phyloP scores from a whole-genome alignment of 2,113 vertebrate species.

The Menidia beryllina region DNA sequence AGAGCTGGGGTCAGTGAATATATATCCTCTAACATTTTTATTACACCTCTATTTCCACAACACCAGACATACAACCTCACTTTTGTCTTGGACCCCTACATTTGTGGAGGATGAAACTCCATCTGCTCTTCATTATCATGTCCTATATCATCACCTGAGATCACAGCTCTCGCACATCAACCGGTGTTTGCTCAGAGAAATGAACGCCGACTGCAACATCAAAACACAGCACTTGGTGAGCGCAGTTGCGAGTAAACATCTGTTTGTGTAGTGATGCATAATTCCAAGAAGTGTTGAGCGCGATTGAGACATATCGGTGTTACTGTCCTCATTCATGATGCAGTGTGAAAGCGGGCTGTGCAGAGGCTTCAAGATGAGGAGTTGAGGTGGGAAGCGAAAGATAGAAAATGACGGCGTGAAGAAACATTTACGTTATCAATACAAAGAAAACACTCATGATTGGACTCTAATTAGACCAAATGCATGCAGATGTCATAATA shows the following conservation, averaged over 20 bases:
- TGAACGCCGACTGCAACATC: neutral
- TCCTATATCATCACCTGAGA: slow-evolving; percentile 32
- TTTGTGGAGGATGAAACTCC: slow-evolving; percentile 50
- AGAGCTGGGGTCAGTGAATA: slow-evolving; percentile 25
- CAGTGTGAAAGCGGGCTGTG: neutral
- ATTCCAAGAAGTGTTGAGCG: slow-evolving; percentile 30
- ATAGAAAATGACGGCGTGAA: neutral
- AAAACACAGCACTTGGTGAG: neutral
- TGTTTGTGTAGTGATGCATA: slow-evolving; percentile 31
- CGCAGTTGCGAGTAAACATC: slow-evolving; percentile 20
- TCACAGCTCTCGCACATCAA: slow-evolving; percentile 28
- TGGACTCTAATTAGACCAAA: slow-evolving; percentile 5
- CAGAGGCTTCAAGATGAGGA: neutral
- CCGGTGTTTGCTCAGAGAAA: slow-evolving; percentile 9
- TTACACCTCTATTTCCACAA: slow-evolving; percentile 37
- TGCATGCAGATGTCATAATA: neutral
- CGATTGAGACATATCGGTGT: neutral
- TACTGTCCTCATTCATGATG: slow-evolving; percentile 14
- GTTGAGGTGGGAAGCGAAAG: neutral
- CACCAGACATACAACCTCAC: slow-evolving; percentile 8
- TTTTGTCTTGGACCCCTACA: slow-evolving; percentile 44
- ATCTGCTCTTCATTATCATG: slow-evolving; percentile 6
- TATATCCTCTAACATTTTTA: slow-evolving; percentile 42
- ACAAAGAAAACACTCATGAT: neutral
- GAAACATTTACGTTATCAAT: neutral